Evolutionary conservation across 1,140 invertebrate species (phyloP), one percentile per base, ranked within the genome.

Genomic region (Papilio xuthus): DNA sequence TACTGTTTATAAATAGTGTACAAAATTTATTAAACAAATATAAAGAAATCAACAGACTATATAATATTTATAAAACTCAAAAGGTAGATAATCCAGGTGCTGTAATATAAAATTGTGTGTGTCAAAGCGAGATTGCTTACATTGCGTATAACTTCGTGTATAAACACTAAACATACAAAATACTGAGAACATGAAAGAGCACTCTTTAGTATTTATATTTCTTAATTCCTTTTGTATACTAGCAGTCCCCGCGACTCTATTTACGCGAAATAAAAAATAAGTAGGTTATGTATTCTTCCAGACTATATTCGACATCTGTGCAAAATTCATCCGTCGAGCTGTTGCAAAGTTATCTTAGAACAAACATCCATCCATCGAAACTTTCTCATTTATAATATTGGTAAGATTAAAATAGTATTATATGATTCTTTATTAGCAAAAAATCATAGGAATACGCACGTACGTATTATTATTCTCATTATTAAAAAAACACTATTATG

Each of bases 151-250:
- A 18, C 60, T 67, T 13, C n/a, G 20, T 28, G 26, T 67, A 67
- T 67, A 67, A 67, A 67, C 32, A 60, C 56, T 26, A 23, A 67
- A 67, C 60, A 28, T 67, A 28, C 60, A 67, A 67, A 63, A 63
- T 63, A 63, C 23, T 20, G 60, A 28, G 23, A 63, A 63, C 60
- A 15, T 63, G 23, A 63, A 63, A 63, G 60, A 28, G 60, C 60
- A 63, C 60, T 28, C 60, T 63, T 63, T 63, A 63, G 26, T 26
- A 63, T 63, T 63, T 63, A 28, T 32, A 67, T 56, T 56, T 63
- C 28, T 63, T 63, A 12, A 26, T 63, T 60, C 10, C 20, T 1
- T 60, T 60, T 12, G 26, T 60, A 20, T 37, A 37, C 32, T 37
- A 37, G 32, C 7, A 37, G 32, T 37, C 2, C 32, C 32, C 32